Evolutionary conservation across 2,888 invertebrate genomes (phyloP), one percentile per base, ranked within the genome.

Genomic region (Adela reaumurella): DNA sequence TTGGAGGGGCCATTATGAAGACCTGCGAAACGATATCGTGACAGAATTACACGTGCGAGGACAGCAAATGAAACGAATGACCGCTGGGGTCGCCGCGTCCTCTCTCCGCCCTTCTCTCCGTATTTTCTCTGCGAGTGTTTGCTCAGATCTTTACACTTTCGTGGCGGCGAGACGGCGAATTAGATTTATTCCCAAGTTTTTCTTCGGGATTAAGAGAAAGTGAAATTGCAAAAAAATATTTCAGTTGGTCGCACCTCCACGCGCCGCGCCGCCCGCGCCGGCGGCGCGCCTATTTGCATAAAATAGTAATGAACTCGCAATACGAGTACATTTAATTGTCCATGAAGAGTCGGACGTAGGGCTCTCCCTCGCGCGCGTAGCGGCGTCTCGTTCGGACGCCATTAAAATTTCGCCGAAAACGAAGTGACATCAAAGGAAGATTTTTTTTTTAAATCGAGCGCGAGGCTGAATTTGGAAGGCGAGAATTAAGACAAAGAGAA

Each of bases 401-500:
- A 35, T 35, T 35, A 35, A 35, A 35, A 14, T 35, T 35, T 14
- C 35, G 35, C 8, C 35, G 35, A 35, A 35, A 35, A 35, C 8
- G 35, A 35, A 35, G 35, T 14, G 35, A 35, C 35, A 35, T 35
- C 35, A 35, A 35, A 35, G 35, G 14, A 35, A 35, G 35, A 14
- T 35, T 14, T 35, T 35, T 35, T 35, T 35, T 35, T 3, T 35
- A 35, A 11, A 35, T 6, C n/a, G 8, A 35, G 6, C 35, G 35
- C 14, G 35, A 11, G 14, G 35, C 35, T 14, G 35, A 35, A 35
- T 35, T 35, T 44, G 43, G 17, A 17, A 46, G 41, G 48, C 48
- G 52, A 53, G 50, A 49, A 50, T 51, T 50, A 51, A 47, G 47
- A 46, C 29, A 49, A 51, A 51, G 45, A 29, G 50, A 45, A 49